Evolutionary conservation across 1,140 invertebrate genomes (phyloP), one percentile per base, ranked within the genome.

Genomic region (Cheumatopsyche charites): DNA sequence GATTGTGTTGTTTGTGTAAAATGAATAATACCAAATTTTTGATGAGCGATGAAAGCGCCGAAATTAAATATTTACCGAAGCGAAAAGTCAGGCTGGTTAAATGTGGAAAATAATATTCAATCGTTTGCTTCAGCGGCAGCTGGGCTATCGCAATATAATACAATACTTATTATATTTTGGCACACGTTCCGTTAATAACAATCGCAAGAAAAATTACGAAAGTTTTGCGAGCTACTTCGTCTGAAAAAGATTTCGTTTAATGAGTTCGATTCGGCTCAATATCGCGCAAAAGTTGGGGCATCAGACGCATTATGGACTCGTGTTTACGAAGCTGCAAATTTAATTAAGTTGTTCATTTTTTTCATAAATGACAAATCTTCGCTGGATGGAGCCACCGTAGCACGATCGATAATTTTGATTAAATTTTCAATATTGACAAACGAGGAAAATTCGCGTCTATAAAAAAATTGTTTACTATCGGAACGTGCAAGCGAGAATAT

Each of bases 241-340:
- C 19, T 52, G 47, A 52, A 52, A 17, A 17, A 19, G 47, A 52
- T 52, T 52, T 19, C 47, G 15, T 52, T 17, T 45, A 12, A 15
- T 12, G 13, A n/a, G n/a, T n/a, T n/a, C 13, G 15, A 52, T 52
- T 52, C 7, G 19, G 15, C 13, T 52, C 47, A 52, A 17, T 52
- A 17, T 52, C 47, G 47, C 47, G 19, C 19, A 17, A 52, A 52
- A 52, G 47, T 52, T 52, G n/a, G n/a, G n/a, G n/a, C n/a, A n/a
- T 52, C 47, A n/a, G 19, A 7, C 15, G 15, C 17, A 45, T 12
- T 45, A n/a, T 45, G 43, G 17, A 45, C 43, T 45, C 47, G 15
- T 52, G 15, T 36, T 36, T 17, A 52, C 9, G 47, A 15, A 52
- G 19, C 47, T 52, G n/a, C 19, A 17, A 52, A 52, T 17, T 52